Evolutionary conservation across 2,113 vertebrate genomes (phyloP).

Genomic region (Cathartes aura): DNA sequence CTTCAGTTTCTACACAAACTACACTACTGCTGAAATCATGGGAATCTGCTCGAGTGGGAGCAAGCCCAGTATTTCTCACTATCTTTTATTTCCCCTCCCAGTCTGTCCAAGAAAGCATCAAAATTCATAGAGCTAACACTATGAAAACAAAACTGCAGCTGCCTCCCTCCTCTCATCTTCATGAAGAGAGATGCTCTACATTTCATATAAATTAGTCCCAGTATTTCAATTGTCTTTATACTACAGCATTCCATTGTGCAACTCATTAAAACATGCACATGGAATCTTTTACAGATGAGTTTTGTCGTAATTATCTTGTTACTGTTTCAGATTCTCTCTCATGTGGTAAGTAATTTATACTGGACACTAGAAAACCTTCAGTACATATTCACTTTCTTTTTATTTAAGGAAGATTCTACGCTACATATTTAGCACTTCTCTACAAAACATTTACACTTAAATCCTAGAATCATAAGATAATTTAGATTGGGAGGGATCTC

Average conservation of each 20-base stretch:
- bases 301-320: slow-evolving; percentile 46
- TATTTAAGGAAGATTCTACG: neutral
- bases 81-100: neutral
- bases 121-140: neutral
- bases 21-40: neutral
- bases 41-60: neutral
- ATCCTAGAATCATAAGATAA: neutral
- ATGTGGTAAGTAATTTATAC: slow-evolving; percentile 53
- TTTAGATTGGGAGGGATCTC: neutral
- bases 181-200: neutral
- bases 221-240: slow-evolving; percentile 47
- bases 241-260: slow-evolving; percentile 54
- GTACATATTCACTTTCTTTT: neutral
- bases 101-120: slow-evolving; percentile 8
- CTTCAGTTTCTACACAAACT: neutral
- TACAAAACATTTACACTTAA: neutral
- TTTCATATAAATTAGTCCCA: slow-evolving; percentile 64
- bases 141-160: neutral
- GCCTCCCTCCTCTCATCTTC: slow-evolving; percentile 5
- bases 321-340: slow-evolving; percentile 36
- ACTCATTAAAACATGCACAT: slow-evolving; percentile 63
- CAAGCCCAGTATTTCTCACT: neutral
- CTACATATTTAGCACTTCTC: neutral
- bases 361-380: neutral
- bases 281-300: slow-evolving; percentile 68